Percentiles rank a stretch among this genome's conserved stretches.
Evolutionary conservation across 2,888 invertebrate genomes (phyloP).

Genomic region (Toxonevra muliebris): DNA sequence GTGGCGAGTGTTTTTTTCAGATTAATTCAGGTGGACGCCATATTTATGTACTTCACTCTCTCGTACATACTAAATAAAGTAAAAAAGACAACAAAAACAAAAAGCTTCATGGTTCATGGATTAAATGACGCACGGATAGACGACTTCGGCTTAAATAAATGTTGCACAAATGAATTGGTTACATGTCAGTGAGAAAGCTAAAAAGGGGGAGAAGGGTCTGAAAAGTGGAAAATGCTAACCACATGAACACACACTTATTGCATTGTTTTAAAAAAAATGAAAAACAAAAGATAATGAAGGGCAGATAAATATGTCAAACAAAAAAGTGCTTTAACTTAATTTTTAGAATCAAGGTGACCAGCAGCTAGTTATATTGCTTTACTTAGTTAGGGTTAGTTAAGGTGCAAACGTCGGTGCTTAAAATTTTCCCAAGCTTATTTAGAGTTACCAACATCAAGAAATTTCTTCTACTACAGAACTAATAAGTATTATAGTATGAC

Average conservation of each 20-base stretch:
- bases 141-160: background rate
- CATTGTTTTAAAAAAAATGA: background rate
- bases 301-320: background rate
- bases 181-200: background rate
- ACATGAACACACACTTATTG: background rate
- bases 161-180: conserved; percentile 5
- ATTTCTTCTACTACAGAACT: no score
- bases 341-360: background rate
- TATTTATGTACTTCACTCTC: no score
- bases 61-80: no score
- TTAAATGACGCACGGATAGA: conserved; percentile 22
- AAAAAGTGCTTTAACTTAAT: background rate
- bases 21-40: no score
- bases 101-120: conserved; percentile 27
- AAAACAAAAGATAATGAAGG: conserved; percentile 3
- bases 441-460: no score
- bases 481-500: no score
- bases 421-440: no score
- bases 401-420: no score
- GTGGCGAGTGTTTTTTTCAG: no score
- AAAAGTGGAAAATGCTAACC: background rate
- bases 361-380: background rate
- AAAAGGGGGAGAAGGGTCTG: background rate
- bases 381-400: no score
- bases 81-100: background rate